Percentiles rank a stretch among this genome's conserved stretches.
Conservation (phyloP, 2,888 invertebrate species). For the Trichogramma evanescens region DNA sequence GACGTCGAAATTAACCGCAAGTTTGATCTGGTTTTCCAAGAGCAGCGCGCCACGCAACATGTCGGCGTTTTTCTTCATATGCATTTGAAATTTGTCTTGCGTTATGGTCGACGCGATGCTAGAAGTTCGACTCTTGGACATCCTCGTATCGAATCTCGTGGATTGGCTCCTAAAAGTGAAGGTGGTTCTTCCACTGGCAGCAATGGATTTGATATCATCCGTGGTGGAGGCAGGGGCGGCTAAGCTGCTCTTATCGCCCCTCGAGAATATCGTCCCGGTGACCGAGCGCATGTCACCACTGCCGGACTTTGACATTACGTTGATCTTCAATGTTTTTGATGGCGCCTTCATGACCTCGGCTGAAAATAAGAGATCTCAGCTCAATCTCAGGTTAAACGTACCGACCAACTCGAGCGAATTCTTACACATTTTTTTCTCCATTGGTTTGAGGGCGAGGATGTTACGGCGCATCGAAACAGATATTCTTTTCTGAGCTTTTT, state of each 20-base stretch:
- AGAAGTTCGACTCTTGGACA: background rate
- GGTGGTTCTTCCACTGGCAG: background rate
- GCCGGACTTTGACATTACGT: background rate
- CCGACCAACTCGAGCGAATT: background rate
- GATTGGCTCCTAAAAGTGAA: background rate
- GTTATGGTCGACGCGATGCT: background rate
- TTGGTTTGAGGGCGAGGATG: conserved; percentile 56
- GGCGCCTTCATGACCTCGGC: background rate
- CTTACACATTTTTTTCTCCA: conserved; percentile 14
- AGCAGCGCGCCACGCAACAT: conserved; percentile 61
- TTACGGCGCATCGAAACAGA: conserved; percentile 64
- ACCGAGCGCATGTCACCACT: conserved; percentile 3
- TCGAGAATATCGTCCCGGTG: background rate
- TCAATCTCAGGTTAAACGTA: background rate
- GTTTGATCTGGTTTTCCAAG: conserved; percentile 61
- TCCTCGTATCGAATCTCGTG: background rate
- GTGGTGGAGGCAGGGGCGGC: conserved; percentile 1
- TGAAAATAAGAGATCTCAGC: background rate
- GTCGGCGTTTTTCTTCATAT: conserved; percentile 12
- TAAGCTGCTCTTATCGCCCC: background rate
- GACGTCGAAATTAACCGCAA: conserved; percentile 60
- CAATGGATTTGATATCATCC: background rate
- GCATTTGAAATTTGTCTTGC: conserved; percentile 8
- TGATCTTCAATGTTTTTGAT: conserved; percentile 7
- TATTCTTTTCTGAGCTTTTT: conserved; percentile 57